Evolutionary conservation across 2,113 vertebrate genomes (phyloP), one percentile per base, ranked within the genome.

Genomic region (Macheiramphus alcinus): DNA sequence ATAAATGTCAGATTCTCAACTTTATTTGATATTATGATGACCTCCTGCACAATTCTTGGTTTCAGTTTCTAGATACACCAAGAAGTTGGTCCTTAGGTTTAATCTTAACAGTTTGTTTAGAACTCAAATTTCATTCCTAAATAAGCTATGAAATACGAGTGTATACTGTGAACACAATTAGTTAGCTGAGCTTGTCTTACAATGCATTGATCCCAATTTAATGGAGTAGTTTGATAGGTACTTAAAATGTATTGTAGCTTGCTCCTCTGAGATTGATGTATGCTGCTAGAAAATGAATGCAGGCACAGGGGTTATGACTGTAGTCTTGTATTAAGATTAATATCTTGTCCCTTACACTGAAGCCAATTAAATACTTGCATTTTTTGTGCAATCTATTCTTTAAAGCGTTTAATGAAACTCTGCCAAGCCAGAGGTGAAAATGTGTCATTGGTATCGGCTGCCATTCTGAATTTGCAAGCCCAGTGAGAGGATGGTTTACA

Each of bases 401-500:
- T 18, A 10, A 75, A 40, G 25, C 21, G 16, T 68, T 72, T 16
- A 8, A 20, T 43, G 42, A 40, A 47, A 11, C 71, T 67, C 47
- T 80, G 27, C 58, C 13, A 47, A 74, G 50, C 23, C 55, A 36
- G 56, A 70, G 52, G 31, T 80, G 29, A 61, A 75, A 13, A 25
- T 3, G 3, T 21, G 42, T 59, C 70, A 10, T 17, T 59, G 58
- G 9, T 72, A 17, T 62, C 5, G n/a, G 55, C 31, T 40, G 59
- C 11, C 10, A 3, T 13, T 67, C 40, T 73, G 80, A 26, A 32
- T 53, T 45, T 78, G 36, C 9, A 18, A 40, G 70, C 10, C 0
- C 0, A 19, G 4, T 0, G 11, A 71, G 47, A 0, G 3, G 19
- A 36, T 55, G 38, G 9, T 25, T 86, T 2, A 0, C 22, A 4